Evolutionary conservation across 2,113 vertebrate species (phyloP).

Genomic region (Hemibagrus wyckioides): DNA sequence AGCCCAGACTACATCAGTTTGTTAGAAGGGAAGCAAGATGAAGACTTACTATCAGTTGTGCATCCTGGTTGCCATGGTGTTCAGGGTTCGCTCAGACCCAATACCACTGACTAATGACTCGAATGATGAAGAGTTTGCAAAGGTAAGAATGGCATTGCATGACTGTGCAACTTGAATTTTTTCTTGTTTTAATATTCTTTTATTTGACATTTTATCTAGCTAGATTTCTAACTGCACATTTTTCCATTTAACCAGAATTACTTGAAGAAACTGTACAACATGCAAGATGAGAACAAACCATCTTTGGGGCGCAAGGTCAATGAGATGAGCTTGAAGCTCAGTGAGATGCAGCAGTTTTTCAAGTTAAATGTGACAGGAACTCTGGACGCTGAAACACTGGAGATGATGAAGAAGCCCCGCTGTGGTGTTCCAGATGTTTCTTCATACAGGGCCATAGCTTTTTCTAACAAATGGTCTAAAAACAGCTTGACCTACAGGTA

Average conservation of each 20-base stretch:
- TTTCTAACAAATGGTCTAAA: conserved; percentile 75
- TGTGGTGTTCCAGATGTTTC: conserved; percentile 80
- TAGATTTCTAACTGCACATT: neutral
- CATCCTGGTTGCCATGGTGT: conserved; percentile 58
- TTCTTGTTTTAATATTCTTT: too few species aligned
- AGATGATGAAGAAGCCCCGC: conserved; percentile 76
- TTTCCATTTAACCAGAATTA: conserved; percentile 59
- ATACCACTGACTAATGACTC: conserved; percentile 10
- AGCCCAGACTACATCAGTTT: conserved; percentile 22
- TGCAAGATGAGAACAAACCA: conserved; percentile 49
- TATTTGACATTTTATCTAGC: too few species aligned
- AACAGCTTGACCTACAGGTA: conserved; percentile 84
- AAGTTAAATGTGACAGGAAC: conserved; percentile 74
- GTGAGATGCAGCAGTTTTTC: conserved; percentile 84
- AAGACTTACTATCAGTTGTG: conserved; percentile 55
- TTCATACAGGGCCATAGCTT: conserved; percentile 65
- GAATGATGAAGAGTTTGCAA: conserved; percentile 62
- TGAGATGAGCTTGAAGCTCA: conserved; percentile 64
- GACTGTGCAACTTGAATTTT: neutral
- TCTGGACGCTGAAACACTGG: conserved; percentile 71
- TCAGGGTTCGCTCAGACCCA: conserved; percentile 59
- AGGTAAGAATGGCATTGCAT: conserved; percentile 54
- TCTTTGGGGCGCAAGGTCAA: conserved; percentile 40
- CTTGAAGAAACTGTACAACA: conserved; percentile 70
- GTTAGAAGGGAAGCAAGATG: conserved; percentile 61